Percentiles rank a stretch among this genome's conserved stretches.
phyloP scores from a whole-genome alignment of 2,113 vertebrate species.

The Brevimyrus niger region DNA sequence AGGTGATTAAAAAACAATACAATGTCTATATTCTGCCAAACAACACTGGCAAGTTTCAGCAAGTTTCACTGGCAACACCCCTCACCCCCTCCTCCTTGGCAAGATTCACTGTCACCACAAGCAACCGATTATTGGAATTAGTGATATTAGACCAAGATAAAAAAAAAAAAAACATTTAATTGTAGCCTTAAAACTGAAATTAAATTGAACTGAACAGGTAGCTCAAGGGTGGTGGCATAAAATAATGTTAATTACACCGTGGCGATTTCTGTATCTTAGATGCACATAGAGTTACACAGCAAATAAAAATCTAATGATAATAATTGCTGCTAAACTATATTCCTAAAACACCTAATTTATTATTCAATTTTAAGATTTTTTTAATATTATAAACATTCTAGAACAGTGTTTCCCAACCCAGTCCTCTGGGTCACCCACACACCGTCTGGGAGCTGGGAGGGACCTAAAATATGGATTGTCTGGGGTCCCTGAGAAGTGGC shows the following conservation, averaged over 20 bases:
- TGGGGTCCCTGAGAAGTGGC: neutral
- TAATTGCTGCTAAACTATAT: neutral
- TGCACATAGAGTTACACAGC: no score
- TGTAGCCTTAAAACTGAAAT: neutral
- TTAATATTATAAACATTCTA: neutral
- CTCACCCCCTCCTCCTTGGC: no score
- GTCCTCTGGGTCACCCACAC: neutral
- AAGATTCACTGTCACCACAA: no score
- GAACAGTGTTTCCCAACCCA: neutral
- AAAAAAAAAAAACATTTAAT: neutral
- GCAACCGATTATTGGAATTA: neutral
- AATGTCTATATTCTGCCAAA: no score
- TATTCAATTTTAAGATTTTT: neutral
- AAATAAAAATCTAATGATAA: no score
- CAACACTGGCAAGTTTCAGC: no score
- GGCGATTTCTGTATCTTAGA: no score
- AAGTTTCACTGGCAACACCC: no score
- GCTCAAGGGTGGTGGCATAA: no score
- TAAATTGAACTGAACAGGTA: no score
- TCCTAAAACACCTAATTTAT: neutral
- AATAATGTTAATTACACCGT: no score
- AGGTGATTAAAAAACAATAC: no score
- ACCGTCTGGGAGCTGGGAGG: neutral
- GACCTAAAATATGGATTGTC: neutral
- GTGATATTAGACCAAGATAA: neutral